Evolutionary conservation across 2,797 vertebrate species (phyloP), one percentile per base, ranked within the genome.

Genomic region (Staurois parvus): DNA sequence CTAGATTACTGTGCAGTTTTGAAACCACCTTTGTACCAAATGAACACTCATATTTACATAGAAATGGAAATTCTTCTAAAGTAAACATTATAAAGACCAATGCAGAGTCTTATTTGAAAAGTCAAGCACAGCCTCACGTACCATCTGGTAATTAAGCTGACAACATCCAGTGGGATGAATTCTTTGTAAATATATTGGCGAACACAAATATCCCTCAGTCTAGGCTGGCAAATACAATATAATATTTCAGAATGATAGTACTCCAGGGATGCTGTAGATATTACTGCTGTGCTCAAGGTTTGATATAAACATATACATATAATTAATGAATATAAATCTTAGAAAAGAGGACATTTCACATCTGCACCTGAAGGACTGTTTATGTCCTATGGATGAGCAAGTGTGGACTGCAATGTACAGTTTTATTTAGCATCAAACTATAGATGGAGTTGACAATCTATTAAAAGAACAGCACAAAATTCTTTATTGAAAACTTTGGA

Each of bases 71-170:
- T 37, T 77, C 62, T 15, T 70, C 17, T 19, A 78, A 64, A 68
- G 26, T 78, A 24, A 24, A 64, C n/a, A 34, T 12, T 52, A 42
- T 30, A 70, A 80, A 80, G 52, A 30, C n/a, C 37, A 69, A 10
- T 15, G 29, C 26, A 70, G 30, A 62, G 32, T 26, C 72, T 64
- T 62, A 48, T 15, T 56, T 24, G 4, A 11, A 79, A 80, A 80
- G 28, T 21, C 0, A 26, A 42, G 34, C 67, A 32, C 73, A 81
- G 37, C 75, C 48, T 84, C 11, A 6, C 67, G 10, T 78, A 32
- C 32, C 77, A 77, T 76, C 73, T 84, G 82, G 70, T 84, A 48
- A 77, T 84, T 70, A 76, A 84, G 76, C 24, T 69, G 72, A 68
- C 62, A 72, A 68, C 79, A 72, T 81, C 79, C 45, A 76, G 11